Conservation (phyloP, 2,888 invertebrate species). For the Volucella inanis region DNA sequence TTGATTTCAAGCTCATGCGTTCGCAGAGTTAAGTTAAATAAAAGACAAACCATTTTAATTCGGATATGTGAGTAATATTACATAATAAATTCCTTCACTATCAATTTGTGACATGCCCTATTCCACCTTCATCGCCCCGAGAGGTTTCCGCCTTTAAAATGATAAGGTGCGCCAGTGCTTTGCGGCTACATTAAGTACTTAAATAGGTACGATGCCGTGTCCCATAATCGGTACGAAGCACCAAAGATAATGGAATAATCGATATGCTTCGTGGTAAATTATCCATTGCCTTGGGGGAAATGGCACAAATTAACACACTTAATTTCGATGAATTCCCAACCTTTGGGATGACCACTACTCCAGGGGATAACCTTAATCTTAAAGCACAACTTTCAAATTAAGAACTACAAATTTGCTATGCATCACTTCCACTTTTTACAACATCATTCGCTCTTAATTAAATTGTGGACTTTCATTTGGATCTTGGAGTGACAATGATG, state of each 20-base stretch:
- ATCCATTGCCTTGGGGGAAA: slow-evolving; percentile 39
- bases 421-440: neutral
- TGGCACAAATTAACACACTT: slow-evolving; percentile 57
- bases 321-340: slow-evolving; percentile 28
- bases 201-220: slow-evolving; percentile 47
- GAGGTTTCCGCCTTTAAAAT: slow-evolving; percentile 45
- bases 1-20: slow-evolving; percentile 12
- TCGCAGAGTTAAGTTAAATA: slow-evolving; percentile 32
- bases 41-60: neutral
- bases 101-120: slow-evolving; percentile 39
- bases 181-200: slow-evolving; percentile 41
- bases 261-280: slow-evolving; percentile 62
- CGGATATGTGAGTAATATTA: slow-evolving; percentile 24
- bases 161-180: slow-evolving; percentile 68
- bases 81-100: slow-evolving; percentile 29
- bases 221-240: slow-evolving; percentile 1
- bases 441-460: slow-evolving; percentile 62
- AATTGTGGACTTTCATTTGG: slow-evolving; percentile 59
- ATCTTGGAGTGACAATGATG: slow-evolving; percentile 56
- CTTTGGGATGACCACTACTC: slow-evolving; percentile 9
- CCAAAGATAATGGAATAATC: slow-evolving; percentile 68
- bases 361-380: slow-evolving; percentile 17
- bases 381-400: slow-evolving; percentile 30
- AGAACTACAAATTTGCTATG: neutral
- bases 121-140: slow-evolving; percentile 24